phyloP scores from a whole-genome alignment of 2,888 invertebrate species.

The Torymus tubicola region DNA sequence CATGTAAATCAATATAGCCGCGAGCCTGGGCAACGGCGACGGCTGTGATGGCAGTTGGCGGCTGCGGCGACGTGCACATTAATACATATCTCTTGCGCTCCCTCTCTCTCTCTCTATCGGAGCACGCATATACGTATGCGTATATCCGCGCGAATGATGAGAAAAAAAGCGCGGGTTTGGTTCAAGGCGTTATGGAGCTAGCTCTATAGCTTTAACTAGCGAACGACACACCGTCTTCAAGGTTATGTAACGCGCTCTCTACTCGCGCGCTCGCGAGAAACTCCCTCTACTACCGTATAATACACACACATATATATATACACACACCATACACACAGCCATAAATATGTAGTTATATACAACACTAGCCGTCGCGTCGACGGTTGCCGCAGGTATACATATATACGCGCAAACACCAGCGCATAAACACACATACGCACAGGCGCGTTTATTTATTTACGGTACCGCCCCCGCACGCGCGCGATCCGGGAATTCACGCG shows the following conservation, averaged over 20 bases:
- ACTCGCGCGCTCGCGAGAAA: not conserved
- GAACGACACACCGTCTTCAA: slow-evolving; percentile 52
- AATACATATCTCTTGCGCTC: not conserved
- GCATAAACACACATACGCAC: too few species aligned
- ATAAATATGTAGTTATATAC: too few species aligned
- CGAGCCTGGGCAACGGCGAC: not conserved
- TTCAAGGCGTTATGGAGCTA: slow-evolving; percentile 30
- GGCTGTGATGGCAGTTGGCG: too few species aligned
- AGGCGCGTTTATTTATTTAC: slow-evolving; percentile 20
- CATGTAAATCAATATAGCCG: slow-evolving; percentile 48
- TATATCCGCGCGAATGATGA: not conserved
- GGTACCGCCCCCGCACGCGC: not conserved
- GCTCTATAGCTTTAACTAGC: not conserved
- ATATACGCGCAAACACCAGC: too few species aligned
- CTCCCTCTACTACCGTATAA: too few species aligned
- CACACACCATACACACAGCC: too few species aligned
- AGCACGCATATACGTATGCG: too few species aligned
- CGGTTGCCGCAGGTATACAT: too few species aligned
- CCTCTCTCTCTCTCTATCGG: too few species aligned
- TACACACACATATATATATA: too few species aligned
- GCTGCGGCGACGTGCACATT: slow-evolving; percentile 15
- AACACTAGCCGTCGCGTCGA: too few species aligned
- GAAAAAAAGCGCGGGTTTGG: slow-evolving; percentile 50
- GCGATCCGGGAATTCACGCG: too few species aligned
- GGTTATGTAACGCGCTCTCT: slow-evolving; percentile 56